phyloP scores from a whole-genome alignment of 2,797 vertebrate species.

The Hoplostethus atlanticus region DNA sequence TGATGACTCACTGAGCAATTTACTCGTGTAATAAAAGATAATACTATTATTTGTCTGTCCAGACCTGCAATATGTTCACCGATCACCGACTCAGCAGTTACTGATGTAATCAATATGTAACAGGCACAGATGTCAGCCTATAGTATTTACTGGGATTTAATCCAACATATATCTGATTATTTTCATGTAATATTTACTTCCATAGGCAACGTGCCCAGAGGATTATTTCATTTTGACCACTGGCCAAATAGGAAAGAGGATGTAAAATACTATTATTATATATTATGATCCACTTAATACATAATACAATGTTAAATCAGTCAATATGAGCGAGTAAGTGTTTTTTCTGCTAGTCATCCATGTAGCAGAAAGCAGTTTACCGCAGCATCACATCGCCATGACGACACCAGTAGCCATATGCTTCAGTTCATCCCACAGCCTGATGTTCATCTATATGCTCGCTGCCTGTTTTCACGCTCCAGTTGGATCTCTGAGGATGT shows the following conservation, averaged over 20 bases:
- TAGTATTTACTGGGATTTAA: slow-evolving; percentile 18
- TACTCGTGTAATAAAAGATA: slow-evolving; percentile 41
- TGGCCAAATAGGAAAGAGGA: neutral
- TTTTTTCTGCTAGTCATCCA: slow-evolving; percentile 12
- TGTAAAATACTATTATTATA: neutral
- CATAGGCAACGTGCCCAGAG: neutral
- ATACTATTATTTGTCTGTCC: slow-evolving; percentile 27
- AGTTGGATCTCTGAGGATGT: neutral
- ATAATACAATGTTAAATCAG: too few species aligned
- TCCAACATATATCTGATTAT: slow-evolving; percentile 37
- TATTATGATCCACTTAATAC: neutral
- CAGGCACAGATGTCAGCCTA: slow-evolving; percentile 64
- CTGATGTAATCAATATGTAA: slow-evolving; percentile 69
- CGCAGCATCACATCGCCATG: neutral
- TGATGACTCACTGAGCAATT: slow-evolving; percentile 43
- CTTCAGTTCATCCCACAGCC: slow-evolving; percentile 25
- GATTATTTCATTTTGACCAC: neutral
- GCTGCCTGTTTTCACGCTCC: too few species aligned
- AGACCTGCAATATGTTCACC: slow-evolving; percentile 28
- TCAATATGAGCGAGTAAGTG: too few species aligned
- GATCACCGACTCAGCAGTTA: slow-evolving; percentile 43
- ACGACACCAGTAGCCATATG: neutral
- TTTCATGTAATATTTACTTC: slow-evolving; percentile 33
- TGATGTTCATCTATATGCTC: slow-evolving; percentile 6
- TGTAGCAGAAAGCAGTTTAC: slow-evolving; percentile 8